Conservation (phyloP, 2,888 invertebrate genomes). For the Drosophila prolongata region DNA sequence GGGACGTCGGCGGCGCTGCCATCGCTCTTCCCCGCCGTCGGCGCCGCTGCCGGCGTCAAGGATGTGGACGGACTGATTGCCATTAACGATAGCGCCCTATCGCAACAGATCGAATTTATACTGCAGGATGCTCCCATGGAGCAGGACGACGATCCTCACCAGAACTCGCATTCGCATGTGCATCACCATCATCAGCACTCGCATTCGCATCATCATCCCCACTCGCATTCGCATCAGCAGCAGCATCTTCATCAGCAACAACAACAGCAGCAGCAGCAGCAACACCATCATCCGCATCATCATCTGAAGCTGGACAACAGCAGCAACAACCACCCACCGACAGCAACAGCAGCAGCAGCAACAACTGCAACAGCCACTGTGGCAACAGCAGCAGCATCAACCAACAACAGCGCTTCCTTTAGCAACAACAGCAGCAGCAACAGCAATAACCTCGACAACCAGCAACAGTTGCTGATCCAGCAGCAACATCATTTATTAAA, state of each 20-base stretch:
- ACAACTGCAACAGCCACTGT: slow-evolving; percentile 58
- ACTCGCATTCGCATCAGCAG: slow-evolving; percentile 46
- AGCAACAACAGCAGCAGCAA: slow-evolving; percentile 63
- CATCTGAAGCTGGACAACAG: slow-evolving; percentile 43
- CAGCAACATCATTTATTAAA: slow-evolving; percentile 74
- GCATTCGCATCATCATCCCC: slow-evolving; percentile 38
- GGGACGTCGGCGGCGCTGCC: slow-evolving; percentile 50
- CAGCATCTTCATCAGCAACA: slow-evolving; percentile 42
- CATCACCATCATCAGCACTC: slow-evolving; percentile 30
- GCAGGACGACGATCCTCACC: slow-evolving; percentile 76
- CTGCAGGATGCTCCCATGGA: slow-evolving; percentile 84
- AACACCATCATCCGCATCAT: slow-evolving; percentile 42
- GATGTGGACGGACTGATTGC: slow-evolving; percentile 83
- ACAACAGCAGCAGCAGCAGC: slow-evolving; percentile 42
- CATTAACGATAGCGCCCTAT: slow-evolving; percentile 84
- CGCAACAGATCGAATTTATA: slow-evolving; percentile 85
- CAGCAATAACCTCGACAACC: slow-evolving; percentile 56
- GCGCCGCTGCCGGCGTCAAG: slow-evolving; percentile 57
- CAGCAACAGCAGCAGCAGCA: slow-evolving; percentile 53
- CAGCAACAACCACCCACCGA: slow-evolving; percentile 82
- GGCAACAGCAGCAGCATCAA: slow-evolving; percentile 57
- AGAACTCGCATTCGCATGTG: slow-evolving; percentile 47
- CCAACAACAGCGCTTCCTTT: slow-evolving; percentile 75
- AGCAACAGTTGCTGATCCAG: slow-evolving; percentile 56
- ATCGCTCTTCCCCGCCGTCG: slow-evolving; percentile 45